Percentiles rank a stretch among this genome's conserved stretches.
These are phyloP conservation scores for Eupithecia insigniata DNA, from an alignment of 2,888 invertebrate genomes.

Conservation along the genomic window DNA sequence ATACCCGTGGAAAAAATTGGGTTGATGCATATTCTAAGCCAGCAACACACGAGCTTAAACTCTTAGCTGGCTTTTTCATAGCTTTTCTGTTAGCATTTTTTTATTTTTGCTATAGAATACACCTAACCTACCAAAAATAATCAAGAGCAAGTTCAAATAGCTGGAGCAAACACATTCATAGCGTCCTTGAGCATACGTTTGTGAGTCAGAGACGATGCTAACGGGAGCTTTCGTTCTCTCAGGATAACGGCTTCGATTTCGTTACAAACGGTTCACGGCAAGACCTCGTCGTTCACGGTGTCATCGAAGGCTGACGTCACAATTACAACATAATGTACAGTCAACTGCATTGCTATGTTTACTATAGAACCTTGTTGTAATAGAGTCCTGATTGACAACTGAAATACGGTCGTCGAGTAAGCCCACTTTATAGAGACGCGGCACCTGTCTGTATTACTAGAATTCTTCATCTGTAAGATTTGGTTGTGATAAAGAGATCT, in stretches of 20 bases:
- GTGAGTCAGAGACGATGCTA: conserved; percentile 45
- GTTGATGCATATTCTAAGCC: not conserved
- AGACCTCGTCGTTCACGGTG: conserved; percentile 28
- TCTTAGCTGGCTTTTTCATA: not conserved
- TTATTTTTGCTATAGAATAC: not conserved
- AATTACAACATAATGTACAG: not conserved
- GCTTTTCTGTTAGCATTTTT: not conserved
- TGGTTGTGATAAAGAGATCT: not conserved
- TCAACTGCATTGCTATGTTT: not conserved
- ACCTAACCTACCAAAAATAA: not conserved
- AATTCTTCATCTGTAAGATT: not conserved
- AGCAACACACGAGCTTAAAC: not conserved
- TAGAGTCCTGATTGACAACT: not conserved
- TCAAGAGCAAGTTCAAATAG: not conserved
- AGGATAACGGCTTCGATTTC: conserved; percentile 83
- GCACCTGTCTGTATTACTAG: not conserved
- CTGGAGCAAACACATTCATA: not conserved
- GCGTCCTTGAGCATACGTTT: conserved; percentile 1
- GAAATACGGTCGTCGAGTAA: not conserved
- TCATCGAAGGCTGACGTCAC: conserved; percentile 9
- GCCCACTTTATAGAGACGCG: not conserved
- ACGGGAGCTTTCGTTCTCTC: conserved; percentile 82
- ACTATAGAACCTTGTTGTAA: not conserved
- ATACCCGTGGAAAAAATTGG: not conserved
- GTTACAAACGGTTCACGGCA: conserved; percentile 32